phyloP scores from a whole-genome alignment of 2,113 vertebrate genomes.

The Leptosomus discolor region DNA sequence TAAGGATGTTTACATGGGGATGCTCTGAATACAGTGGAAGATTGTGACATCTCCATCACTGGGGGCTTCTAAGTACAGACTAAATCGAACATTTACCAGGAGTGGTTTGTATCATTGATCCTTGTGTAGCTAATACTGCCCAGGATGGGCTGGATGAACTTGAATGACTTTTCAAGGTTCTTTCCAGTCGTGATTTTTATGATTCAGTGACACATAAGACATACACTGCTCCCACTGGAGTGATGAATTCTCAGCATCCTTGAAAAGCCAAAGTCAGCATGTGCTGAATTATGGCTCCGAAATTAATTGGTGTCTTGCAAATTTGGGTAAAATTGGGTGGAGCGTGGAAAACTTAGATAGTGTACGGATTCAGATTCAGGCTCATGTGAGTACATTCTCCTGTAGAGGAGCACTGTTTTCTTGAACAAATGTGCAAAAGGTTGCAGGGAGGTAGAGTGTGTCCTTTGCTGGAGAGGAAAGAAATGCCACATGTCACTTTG shows the following conservation, averaged over 20 bases:
- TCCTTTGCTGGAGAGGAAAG: neutral
- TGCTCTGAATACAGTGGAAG: neutral
- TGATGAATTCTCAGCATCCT: neutral
- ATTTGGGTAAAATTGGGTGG: neutral
- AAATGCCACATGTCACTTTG: neutral
- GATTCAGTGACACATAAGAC: neutral
- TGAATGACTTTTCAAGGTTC: neutral
- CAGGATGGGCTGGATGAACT: neutral
- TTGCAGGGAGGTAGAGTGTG: neutral
- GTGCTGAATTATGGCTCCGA: neutral
- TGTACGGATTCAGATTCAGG: neutral
- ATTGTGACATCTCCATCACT: neutral
- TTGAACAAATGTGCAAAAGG: neutral
- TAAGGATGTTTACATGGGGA: neutral
- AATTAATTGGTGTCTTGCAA: neutral
- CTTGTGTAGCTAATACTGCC: neutral
- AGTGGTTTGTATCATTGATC: neutral
- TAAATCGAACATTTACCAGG: neutral
- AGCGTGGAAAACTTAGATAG: too few relatives aligned
- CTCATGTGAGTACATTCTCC: rapidly evolving
- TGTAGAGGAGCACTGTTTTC: neutral
- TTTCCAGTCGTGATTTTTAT: neutral
- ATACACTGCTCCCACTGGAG: neutral
- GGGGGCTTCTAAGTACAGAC: neutral
- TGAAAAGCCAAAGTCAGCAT: neutral